These are phyloP conservation scores for Procapra przewalskii DNA, from an alignment of 2,113 vertebrate genomes.

Conservation along the genomic window DNA sequence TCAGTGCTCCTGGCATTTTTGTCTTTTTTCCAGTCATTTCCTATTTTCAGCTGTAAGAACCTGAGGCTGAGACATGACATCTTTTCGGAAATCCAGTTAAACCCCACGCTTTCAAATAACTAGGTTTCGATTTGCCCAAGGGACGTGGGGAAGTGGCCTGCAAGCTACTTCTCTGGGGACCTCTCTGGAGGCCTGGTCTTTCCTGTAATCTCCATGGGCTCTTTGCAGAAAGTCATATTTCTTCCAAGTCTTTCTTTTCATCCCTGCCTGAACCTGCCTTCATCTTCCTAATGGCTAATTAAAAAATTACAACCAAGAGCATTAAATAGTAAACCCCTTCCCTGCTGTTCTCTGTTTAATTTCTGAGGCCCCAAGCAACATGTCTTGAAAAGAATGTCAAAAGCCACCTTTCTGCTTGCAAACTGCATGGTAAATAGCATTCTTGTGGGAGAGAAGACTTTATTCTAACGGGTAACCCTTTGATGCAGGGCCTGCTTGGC, in stretches of 20 bases:
- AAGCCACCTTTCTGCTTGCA: slow-evolving; percentile 19
- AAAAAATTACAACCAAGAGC: slow-evolving; percentile 69
- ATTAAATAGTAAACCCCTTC: slow-evolving; percentile 67
- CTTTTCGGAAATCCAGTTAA: slow-evolving; percentile 70
- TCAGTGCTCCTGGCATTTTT: background rate
- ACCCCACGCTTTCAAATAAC: slow-evolving; percentile 48
- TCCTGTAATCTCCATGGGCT: slow-evolving; percentile 35
- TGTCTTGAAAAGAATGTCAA: slow-evolving; percentile 38
- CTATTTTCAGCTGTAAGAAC: background rate
- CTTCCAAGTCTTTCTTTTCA: slow-evolving; percentile 49
- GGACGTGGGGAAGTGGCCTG: slow-evolving; percentile 40
- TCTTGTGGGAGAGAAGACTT: background rate
- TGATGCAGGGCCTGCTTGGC: background rate
- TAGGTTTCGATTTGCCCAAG: slow-evolving; percentile 56
- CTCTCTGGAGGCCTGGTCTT: slow-evolving; percentile 45
- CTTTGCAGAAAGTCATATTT: slow-evolving; percentile 62
- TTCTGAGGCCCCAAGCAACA: slow-evolving; percentile 61
- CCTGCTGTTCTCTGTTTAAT: slow-evolving; percentile 56
- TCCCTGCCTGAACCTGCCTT: slow-evolving; percentile 70
- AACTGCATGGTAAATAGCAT: slow-evolving; percentile 1
- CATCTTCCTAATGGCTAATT: slow-evolving; percentile 72
- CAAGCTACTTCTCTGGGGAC: background rate
- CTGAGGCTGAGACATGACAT: slow-evolving; percentile 32
- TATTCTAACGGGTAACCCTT: background rate
- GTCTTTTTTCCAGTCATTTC: background rate